Evolutionary conservation across 2,113 vertebrate species (phyloP).

Genomic region (Echinops telfairi): DNA sequence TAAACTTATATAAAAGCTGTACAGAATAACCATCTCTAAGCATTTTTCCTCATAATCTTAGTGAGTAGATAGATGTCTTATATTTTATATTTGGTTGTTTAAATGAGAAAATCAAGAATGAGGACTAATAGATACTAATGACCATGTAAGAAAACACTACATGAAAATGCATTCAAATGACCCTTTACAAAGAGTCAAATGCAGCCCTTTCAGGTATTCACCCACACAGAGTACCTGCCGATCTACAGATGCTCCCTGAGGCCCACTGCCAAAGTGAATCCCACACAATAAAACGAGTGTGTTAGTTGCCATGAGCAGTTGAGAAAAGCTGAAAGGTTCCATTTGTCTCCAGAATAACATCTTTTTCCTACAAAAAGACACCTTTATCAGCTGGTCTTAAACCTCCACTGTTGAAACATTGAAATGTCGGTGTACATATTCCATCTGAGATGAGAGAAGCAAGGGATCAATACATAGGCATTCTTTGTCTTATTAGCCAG

Average conservation of each 20-base stretch:
- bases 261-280: background rate
- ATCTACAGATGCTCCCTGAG: background rate
- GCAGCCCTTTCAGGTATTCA: background rate
- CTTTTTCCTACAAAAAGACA: background rate
- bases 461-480: background rate
- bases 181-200: background rate
- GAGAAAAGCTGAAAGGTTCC: background rate
- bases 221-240: background rate
- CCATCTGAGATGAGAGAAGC: background rate
- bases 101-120: conserved; percentile 45
- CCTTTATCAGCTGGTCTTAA: background rate
- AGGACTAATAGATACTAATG: background rate
- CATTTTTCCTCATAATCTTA: background rate
- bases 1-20: conserved; percentile 23
- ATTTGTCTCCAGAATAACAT: conserved; percentile 12
- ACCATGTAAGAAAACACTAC: background rate
- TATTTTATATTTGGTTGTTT: background rate
- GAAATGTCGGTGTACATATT: background rate
- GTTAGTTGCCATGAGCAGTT: background rate
- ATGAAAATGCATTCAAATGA: background rate
- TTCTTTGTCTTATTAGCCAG: background rate
- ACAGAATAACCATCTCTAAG: background rate
- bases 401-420: background rate
- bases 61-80: background rate
- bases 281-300: background rate